These are phyloP conservation scores for Tapera naevia DNA, from an alignment of 2,797 vertebrate genomes.

Conservation along the genomic window DNA sequence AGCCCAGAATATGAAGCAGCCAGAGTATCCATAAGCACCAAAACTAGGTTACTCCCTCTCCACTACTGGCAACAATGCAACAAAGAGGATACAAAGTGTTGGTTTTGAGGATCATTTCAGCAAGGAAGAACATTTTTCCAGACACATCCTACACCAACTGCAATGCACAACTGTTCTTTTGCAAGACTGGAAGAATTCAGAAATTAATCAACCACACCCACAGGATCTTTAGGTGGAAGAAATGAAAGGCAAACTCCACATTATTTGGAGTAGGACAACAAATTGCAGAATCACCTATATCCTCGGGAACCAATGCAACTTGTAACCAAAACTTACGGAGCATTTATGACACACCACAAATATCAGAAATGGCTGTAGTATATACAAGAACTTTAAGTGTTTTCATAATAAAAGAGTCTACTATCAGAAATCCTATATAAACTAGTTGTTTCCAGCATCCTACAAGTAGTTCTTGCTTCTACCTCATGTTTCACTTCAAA, in stretches of 20 bases:
- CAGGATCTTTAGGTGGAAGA: neutral
- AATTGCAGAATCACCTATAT: neutral
- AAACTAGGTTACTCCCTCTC: neutral
- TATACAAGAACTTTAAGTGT: neutral
- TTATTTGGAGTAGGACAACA: neutral
- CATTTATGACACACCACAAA: neutral
- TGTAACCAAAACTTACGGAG: neutral
- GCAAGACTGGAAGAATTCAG: neutral
- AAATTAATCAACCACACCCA: conserved; percentile 13
- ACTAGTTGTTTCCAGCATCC: neutral
- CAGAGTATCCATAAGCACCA: neutral
- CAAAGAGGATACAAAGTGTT: neutral
- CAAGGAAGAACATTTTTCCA: neutral
- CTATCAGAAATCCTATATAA: neutral
- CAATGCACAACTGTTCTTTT: neutral
- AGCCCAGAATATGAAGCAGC: neutral
- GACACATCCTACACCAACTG: neutral
- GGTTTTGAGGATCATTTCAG: neutral
- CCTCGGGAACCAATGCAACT: neutral
- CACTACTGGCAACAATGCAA: neutral
- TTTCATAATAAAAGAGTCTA: neutral
- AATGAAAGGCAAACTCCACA: neutral
- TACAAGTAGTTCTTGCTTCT: neutral
- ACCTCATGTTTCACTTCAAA: neutral
- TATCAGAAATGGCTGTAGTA: neutral